phyloP scores from a whole-genome alignment of 92 coral and sea anemone genomes.

The Siderastrea radians region DNA sequence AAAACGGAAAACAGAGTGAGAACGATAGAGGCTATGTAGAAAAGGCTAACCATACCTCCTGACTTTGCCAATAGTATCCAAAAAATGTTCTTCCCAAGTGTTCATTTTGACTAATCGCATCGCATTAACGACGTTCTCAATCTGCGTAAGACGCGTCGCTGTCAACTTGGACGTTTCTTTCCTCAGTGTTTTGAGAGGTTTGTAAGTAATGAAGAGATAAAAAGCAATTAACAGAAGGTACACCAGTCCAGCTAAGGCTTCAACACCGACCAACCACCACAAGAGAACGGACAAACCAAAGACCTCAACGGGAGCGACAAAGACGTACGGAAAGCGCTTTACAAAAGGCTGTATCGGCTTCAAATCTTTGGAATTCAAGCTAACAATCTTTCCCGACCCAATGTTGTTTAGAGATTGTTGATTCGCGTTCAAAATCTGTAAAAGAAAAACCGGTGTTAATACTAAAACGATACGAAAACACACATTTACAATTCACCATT shows the following conservation, averaged over 20 bases:
- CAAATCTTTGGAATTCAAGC: slow-evolving; percentile 48
- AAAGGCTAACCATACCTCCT: slow-evolving; percentile 33
- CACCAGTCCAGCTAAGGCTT: slow-evolving; percentile 33
- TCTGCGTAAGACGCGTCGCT: slow-evolving; percentile 37
- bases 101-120: slow-evolving; percentile 55
- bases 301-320: slow-evolving; percentile 45
- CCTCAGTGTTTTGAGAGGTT: slow-evolving; percentile 32
- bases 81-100: slow-evolving; percentile 50
- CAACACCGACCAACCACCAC: slow-evolving; percentile 46
- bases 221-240: slow-evolving; percentile 45
- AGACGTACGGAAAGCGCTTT: slow-evolving; percentile 35
- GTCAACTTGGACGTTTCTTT: slow-evolving; percentile 48
- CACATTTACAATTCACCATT: too few relatives aligned
- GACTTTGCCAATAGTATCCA: slow-evolving; percentile 23
- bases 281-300: slow-evolving; percentile 33
- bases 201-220: slow-evolving; percentile 33
- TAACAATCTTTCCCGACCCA: slow-evolving; percentile 50
- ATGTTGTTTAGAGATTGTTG: slow-evolving; percentile 35
- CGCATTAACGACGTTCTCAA: slow-evolving; percentile 40
- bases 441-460: not conserved
- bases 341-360: slow-evolving; percentile 45
- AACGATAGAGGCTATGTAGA: too few relatives aligned
- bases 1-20: too few relatives aligned
- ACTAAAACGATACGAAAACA: too few relatives aligned
- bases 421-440: slow-evolving; percentile 25